Evolutionary conservation across 2,113 vertebrate genomes (phyloP), one percentile per base, ranked within the genome.

Genomic region (Dicaeum eximium): DNA sequence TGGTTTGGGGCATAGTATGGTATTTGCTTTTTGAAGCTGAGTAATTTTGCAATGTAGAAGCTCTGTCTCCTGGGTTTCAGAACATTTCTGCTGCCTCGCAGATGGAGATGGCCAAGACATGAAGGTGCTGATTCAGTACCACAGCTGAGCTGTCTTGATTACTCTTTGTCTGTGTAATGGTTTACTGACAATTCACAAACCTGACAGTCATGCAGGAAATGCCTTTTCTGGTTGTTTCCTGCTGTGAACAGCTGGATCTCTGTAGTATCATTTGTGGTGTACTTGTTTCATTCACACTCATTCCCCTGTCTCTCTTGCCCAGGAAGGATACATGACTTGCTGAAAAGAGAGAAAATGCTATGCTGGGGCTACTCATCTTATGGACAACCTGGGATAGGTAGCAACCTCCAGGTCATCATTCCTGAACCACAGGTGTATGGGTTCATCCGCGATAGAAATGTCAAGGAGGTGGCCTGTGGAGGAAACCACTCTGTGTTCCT

Each of bases 321-420:
- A 97, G 96, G 88, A 94, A 93, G 89, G 73, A 93, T 81, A 93
- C 96, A 98, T 98, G 98, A 97, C 38, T 97, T 86, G 88, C 94
- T 98, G 96, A 98, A 97, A 95, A 96, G 85, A 80, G 93, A 97
- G 95, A 98, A 97, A 97, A 99, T 99, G 99, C 97, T 99, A 97
- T 99, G 99, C 94, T 99, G 99, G 99, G 99, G 99, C 54, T 99
- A 98, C 94, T 98, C 98, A 31, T 98, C 97, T 94, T 98, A 98
- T 62, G 99, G 99, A 97, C 99, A 99, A 40, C 98, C 99, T 96
- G 99, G 99, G 23, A 96, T 98, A 93, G 97, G 98, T 66, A 98
- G 97, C 40, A 96, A 94, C 79, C 96, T 98, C 58, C 98, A 97
- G 81, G 97, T 97, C 30, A 96, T 98, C 30, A 96, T 99, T 85